Percentiles rank a stretch among this genome's conserved stretches.
Evolutionary conservation across 2,888 invertebrate genomes (phyloP).

Genomic region (Oxycera nigricornis): DNA sequence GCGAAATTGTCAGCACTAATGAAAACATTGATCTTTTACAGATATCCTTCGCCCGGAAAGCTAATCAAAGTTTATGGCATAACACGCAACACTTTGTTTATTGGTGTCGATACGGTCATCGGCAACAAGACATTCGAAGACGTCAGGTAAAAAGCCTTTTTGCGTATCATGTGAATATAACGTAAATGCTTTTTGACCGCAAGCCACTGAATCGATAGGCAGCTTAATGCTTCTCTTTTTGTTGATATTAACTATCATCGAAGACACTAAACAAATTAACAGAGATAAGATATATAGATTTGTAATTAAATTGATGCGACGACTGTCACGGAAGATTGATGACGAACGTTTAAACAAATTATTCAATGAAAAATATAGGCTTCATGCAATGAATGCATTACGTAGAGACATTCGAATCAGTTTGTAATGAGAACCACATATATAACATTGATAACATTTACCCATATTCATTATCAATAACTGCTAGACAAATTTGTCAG

Average conservation of each 20-base stretch:
- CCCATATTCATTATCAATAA: no score
- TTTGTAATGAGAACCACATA: no score
- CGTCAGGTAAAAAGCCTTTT: constrained; percentile 67
- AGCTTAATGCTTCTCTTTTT: no score
- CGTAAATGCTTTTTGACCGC: constrained; percentile 21
- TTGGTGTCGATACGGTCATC: constrained; percentile 76
- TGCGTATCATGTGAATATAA: constrained; percentile 30
- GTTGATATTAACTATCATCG: neutral
- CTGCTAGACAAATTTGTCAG: no score
- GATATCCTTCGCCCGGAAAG: constrained; percentile 61
- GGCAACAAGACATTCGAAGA: constrained; percentile 72
- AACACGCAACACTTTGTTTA: constrained; percentile 71
- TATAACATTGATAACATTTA: no score
- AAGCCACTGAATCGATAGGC: neutral
- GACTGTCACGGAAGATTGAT: neutral
- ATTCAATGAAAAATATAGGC: no score
- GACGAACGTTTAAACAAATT: no score
- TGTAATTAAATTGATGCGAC: neutral
- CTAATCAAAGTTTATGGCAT: constrained; percentile 61
- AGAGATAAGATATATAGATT: constrained; percentile 1
- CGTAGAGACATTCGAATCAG: no score
- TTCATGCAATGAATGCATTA: no score
- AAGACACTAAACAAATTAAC: neutral
- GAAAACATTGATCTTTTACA: constrained; percentile 44
- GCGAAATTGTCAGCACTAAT: neutral